Evolutionary conservation across 2,888 invertebrate species (phyloP).

Genomic region (Coelinius sp.): DNA sequence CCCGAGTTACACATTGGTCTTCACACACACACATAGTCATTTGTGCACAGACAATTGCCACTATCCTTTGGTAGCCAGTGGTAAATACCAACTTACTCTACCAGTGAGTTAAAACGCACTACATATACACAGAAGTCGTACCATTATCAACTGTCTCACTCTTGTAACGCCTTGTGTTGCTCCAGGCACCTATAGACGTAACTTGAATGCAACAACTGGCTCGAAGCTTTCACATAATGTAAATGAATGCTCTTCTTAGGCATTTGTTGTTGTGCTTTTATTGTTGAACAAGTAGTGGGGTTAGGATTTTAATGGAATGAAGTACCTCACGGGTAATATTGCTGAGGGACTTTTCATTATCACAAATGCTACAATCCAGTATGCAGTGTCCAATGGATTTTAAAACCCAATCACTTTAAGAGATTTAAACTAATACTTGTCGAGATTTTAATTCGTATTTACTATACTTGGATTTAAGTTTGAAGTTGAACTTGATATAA

Average conservation of each 20-base stretch:
- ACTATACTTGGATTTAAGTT: not conserved
- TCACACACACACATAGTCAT: not conserved
- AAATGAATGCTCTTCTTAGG: conserved; percentile 41
- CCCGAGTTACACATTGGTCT: conserved; percentile 9
- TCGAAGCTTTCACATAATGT: conserved; percentile 43
- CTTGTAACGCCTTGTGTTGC: conserved; percentile 7
- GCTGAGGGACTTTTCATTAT: conserved; percentile 48
- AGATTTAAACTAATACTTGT: conserved; percentile 3
- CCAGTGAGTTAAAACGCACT: not conserved
- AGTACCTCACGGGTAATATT: conserved; percentile 46
- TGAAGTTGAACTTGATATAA: not conserved
- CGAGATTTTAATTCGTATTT: conserved; percentile 18
- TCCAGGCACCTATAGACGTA: conserved; percentile 20
- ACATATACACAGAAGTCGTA: not conserved
- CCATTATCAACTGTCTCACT: conserved; percentile 16
- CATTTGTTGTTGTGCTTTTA: conserved; percentile 31
- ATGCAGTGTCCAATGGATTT: conserved; percentile 26
- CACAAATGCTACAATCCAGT: conserved; percentile 11
- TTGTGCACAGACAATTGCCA: conserved; percentile 26
- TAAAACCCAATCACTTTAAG: conserved; percentile 30
- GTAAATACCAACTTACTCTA: not conserved
- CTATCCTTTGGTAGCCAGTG: conserved; percentile 22
- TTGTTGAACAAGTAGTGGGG: conserved; percentile 41
- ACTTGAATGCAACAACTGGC: conserved; percentile 30
- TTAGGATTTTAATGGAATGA: conserved; percentile 48